Percentiles rank a stretch among this genome's conserved stretches.
Conservation (phyloP, 2,888 invertebrate species). For the Aphelenchoides bicaudatus region DNA sequence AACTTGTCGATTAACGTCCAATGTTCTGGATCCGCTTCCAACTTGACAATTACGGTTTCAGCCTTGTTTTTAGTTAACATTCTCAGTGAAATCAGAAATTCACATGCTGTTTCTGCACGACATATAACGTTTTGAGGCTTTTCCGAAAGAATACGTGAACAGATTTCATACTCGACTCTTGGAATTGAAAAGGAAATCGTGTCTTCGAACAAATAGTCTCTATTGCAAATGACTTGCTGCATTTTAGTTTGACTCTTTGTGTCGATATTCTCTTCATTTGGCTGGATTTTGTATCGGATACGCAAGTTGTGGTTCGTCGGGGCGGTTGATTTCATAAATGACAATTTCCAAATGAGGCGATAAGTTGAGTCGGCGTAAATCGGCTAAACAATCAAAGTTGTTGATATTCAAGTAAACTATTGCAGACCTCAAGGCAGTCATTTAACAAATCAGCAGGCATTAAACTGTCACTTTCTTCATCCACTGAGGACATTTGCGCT, state of each 20-base stretch:
- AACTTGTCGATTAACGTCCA: conserved; percentile 41
- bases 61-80: conserved; percentile 26
- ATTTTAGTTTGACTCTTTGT: neutral
- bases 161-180: conserved; percentile 50
- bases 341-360: conserved; percentile 38
- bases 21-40: conserved; percentile 44
- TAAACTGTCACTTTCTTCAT: neutral
- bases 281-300: conserved; percentile 22
- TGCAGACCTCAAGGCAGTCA: conserved; percentile 1
- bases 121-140: conserved; percentile 55
- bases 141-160: conserved; percentile 56
- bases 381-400: conserved; percentile 26
- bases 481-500: conserved; percentile 15
- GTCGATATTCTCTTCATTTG: no score
- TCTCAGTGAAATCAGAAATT: conserved; percentile 53
- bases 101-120: conserved; percentile 48
- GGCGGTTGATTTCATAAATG: conserved; percentile 18
- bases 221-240: neutral
- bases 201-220: conserved; percentile 40
- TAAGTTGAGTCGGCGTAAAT: conserved; percentile 33
- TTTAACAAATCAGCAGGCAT: conserved; percentile 1
- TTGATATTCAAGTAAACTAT: neutral
- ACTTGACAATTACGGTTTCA: conserved; percentile 40
- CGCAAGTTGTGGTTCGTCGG: conserved; percentile 30
- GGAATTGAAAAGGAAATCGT: conserved; percentile 40